Conservation (phyloP, 2,113 vertebrate genomes). For the Lichenostomus cassidix region DNA sequence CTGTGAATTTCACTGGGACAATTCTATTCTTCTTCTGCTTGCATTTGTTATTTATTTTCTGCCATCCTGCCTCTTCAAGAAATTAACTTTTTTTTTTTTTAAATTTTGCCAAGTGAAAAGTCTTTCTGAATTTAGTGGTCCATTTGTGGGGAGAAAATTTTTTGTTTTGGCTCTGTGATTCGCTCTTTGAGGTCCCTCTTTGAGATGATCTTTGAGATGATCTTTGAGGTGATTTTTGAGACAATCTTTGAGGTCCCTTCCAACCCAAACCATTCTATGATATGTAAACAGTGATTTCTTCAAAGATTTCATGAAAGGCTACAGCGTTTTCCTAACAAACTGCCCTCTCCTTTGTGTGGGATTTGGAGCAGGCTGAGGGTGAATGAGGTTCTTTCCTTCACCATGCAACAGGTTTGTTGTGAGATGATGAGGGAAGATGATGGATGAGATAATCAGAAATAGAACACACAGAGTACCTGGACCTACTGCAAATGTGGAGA, state of each 20-base stretch:
- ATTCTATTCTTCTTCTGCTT: not conserved
- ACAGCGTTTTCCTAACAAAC: not conserved
- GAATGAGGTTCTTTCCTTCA: not conserved
- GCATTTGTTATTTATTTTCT: not conserved
- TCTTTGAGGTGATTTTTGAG: too few species aligned
- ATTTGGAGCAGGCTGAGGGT: not conserved
- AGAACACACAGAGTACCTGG: not conserved
- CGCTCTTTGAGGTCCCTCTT: not conserved
- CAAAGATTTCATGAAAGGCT: not conserved
- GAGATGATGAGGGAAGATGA: not conserved
- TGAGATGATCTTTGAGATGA: too few species aligned
- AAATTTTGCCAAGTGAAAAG: not conserved
- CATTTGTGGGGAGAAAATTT: not conserved
- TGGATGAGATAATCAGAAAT: rapidly evolving
- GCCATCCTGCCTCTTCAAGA: not conserved
- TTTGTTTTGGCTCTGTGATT: not conserved
- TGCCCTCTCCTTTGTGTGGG: not conserved
- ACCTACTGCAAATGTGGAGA: rapidly evolving
- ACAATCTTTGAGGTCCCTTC: not conserved
- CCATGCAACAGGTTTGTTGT: not conserved
- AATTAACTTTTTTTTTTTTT: not conserved
- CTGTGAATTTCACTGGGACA: not conserved
- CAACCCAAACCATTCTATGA: not conserved
- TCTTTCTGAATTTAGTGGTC: not conserved
- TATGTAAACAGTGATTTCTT: not conserved